A percentile compares a stretch with the other conserved stretches of the same genome.
phyloP scores from a whole-genome alignment of 2,797 vertebrate genomes.

The Eupleurogrammus muticus region DNA sequence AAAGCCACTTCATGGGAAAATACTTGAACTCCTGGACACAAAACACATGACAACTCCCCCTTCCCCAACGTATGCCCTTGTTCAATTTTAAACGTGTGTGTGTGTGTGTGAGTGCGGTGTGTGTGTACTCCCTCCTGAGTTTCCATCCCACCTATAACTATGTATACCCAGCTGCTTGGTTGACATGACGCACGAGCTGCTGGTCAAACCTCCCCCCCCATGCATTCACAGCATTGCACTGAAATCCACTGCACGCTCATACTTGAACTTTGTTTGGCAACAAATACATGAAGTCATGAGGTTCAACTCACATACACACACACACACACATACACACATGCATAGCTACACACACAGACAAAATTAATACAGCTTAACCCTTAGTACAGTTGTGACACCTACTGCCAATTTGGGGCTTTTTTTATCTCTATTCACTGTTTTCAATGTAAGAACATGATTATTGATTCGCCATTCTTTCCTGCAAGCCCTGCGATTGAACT shows the following conservation, averaged over 20 bases:
- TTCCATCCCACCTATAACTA: slow-evolving; percentile 72
- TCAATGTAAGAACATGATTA: no score
- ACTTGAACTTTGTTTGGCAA: slow-evolving; percentile 61
- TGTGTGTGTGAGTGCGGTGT: slow-evolving; percentile 14
- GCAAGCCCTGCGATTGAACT: no score
- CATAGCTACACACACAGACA: slow-evolving; percentile 1
- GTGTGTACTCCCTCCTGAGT: slow-evolving; percentile 46
- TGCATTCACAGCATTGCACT: slow-evolving; percentile 40
- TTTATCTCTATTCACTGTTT: no score
- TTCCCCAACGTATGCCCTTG: neutral
- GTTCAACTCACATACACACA: neutral
- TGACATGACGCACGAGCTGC: slow-evolving; percentile 59
- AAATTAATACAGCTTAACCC: slow-evolving; percentile 10
- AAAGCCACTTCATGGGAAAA: slow-evolving; percentile 30
- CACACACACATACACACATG: neutral
- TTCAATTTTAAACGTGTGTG: neutral
- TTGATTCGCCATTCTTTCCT: no score
- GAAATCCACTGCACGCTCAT: neutral
- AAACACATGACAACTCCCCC: slow-evolving; percentile 36
- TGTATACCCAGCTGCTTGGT: slow-evolving; percentile 36
- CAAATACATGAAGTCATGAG: slow-evolving; percentile 57
- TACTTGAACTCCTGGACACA: slow-evolving; percentile 7
- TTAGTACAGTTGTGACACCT: neutral
- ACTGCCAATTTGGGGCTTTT: neutral
- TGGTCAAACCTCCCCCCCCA: slow-evolving; percentile 24